These are phyloP conservation scores for Glareola pratincola DNA, from an alignment of 2,113 vertebrate genomes.

Conservation along the genomic window DNA sequence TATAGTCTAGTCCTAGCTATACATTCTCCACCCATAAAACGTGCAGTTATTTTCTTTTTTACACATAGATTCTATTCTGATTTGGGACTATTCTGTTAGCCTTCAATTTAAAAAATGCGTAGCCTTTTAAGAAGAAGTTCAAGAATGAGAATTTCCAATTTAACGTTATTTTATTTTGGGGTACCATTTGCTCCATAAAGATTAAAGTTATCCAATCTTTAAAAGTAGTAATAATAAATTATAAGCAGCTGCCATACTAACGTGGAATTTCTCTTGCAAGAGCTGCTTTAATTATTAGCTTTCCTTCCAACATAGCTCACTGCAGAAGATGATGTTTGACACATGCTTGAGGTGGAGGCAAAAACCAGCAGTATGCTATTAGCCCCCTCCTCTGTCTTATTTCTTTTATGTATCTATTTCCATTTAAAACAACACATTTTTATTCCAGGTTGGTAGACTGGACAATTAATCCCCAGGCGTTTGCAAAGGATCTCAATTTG, in stretches of 20 bases:
- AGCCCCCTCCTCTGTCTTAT: neutral
- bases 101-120: neutral
- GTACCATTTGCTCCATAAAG: neutral
- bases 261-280: neutral
- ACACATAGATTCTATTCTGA: neutral
- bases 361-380: neutral
- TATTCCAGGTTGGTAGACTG: neutral
- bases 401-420: neutral
- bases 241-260: neutral
- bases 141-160: neutral
- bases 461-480: neutral
- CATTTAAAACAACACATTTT: neutral
- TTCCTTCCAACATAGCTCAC: neutral
- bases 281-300: neutral
- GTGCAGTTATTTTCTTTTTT: neutral
- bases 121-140: neutral
- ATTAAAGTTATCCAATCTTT: neutral
- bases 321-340: neutral
- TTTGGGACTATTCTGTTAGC: neutral
- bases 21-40: neutral
- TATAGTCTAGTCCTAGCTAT: neutral
- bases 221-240: neutral
- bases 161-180: neutral
- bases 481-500: conserved; percentile 6
- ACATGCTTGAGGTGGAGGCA: neutral